A percentile compares a stretch with the other conserved stretches of the same genome.
Evolutionary conservation across 2,797 vertebrate species (phyloP).

Genomic region (Leptoclinus maculatus): DNA sequence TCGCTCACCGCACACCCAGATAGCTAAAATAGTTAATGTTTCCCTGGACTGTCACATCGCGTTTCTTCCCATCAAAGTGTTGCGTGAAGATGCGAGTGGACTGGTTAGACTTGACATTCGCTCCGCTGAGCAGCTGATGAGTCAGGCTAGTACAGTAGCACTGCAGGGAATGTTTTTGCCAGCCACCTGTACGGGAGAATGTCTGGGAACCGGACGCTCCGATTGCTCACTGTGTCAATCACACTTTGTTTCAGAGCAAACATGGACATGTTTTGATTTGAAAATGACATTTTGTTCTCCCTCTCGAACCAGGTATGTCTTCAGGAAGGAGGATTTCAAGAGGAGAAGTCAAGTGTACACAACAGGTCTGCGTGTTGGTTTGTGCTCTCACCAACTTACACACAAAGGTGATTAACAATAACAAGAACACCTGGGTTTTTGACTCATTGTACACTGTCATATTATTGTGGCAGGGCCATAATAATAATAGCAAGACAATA

Average conservation of each 20-base stretch:
- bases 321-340: conserved; percentile 62
- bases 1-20: conserved; percentile 51
- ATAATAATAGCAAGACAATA: conserved; percentile 2
- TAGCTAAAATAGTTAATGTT: conserved; percentile 81
- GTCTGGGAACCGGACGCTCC: conserved; percentile 75
- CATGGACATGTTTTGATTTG: conserved; percentile 73
- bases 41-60: conserved; percentile 68
- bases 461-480: not conserved
- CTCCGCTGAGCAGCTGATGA: conserved; percentile 72
- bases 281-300: conserved; percentile 65
- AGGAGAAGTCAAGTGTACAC: conserved; percentile 53
- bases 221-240: conserved; percentile 69
- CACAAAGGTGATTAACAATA: conserved; percentile 8
- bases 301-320: conserved; percentile 49
- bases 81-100: conserved; percentile 52
- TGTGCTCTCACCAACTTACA: not conserved
- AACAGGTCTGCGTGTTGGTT: not conserved
- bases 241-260: conserved; percentile 73
- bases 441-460: not conserved
- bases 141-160: conserved; percentile 72
- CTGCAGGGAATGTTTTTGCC: conserved; percentile 70
- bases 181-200: conserved; percentile 58
- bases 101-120: conserved; percentile 50
- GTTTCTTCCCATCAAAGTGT: conserved; percentile 47
- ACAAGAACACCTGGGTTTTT: not conserved